Evolutionary conservation across 2,888 invertebrate species (phyloP).

Genomic region (Entomobrya multifasciata): DNA sequence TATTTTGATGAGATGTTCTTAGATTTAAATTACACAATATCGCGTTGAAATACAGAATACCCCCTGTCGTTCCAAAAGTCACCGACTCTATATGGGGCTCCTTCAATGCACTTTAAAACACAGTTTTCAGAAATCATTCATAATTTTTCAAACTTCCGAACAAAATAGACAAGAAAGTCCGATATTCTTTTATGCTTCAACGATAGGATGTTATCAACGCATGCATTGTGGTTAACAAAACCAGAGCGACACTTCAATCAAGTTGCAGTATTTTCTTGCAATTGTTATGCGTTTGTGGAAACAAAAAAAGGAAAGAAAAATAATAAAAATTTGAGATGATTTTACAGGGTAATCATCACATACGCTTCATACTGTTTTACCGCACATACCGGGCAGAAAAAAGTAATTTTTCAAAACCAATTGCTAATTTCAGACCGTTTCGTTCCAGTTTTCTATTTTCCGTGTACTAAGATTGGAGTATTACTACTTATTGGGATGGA

Average conservation of each 20-base stretch:
- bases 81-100: slow-evolving; percentile 64
- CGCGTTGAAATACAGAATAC: neutral
- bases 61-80: slow-evolving; percentile 63
- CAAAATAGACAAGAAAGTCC: too few relatives aligned
- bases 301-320: neutral
- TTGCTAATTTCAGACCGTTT: neutral
- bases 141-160: slow-evolving; percentile 27
- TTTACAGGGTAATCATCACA: slow-evolving; percentile 68
- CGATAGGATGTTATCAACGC: too few relatives aligned
- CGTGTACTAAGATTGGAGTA: too few relatives aligned
- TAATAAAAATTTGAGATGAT: slow-evolving; percentile 37
- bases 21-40: neutral
- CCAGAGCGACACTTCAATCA: too few relatives aligned
- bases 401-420: slow-evolving; percentile 52
- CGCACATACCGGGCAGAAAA: slow-evolving; percentile 54
- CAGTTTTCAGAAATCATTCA: slow-evolving; percentile 53
- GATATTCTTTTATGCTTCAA: too few relatives aligned
- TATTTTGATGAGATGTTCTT: too few relatives aligned
- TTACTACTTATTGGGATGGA: too few relatives aligned
- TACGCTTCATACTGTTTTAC: slow-evolving; percentile 38
- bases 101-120: neutral
- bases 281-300: slow-evolving; percentile 18
- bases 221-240: too few relatives aligned
- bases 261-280: neutral
- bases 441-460: neutral